Evolutionary conservation across 37 sponge, comb jelly and placozoan species (phyloP).

Genomic region (Chondrosia reniformis): DNA sequence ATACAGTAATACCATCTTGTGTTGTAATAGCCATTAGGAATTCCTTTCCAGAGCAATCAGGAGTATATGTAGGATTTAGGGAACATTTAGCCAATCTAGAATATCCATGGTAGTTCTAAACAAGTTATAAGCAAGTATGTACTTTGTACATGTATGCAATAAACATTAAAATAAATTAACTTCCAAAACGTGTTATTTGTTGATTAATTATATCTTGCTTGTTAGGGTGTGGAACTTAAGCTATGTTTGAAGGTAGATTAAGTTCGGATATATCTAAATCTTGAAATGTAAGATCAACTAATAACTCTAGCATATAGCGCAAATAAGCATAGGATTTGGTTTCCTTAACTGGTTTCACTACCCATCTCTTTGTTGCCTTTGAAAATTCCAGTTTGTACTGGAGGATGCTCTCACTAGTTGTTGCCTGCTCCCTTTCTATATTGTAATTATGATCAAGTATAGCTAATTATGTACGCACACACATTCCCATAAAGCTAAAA

Average conservation of each 20-base stretch:
- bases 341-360: constrained; percentile 9
- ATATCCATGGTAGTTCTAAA: no score
- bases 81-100: no score
- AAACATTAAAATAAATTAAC: no score
- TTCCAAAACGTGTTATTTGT: constrained; percentile 8
- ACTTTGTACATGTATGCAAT: no score
- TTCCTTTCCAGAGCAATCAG: no score
- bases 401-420: background rate
- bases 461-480: constrained; percentile 5
- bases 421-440: constrained; percentile 1
- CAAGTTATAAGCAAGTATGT: no score
- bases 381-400: constrained; percentile 12
- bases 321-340: background rate
- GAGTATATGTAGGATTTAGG: no score
- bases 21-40: no score
- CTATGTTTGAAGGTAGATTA: background rate
- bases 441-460: constrained; percentile 33
- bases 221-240: constrained; percentile 6
- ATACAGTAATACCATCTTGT: no score
- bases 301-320: background rate
- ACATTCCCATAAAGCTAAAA: constrained; percentile 29
- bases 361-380: constrained; percentile 1
- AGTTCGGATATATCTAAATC: no score
- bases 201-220: background rate
- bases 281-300: background rate